A percentile compares a stretch with the other conserved stretches of the same genome.
These are phyloP conservation scores for Sebastiscus albofasciatus DNA, from an alignment of 2,797 vertebrate genomes.

Conservation along the genomic window DNA sequence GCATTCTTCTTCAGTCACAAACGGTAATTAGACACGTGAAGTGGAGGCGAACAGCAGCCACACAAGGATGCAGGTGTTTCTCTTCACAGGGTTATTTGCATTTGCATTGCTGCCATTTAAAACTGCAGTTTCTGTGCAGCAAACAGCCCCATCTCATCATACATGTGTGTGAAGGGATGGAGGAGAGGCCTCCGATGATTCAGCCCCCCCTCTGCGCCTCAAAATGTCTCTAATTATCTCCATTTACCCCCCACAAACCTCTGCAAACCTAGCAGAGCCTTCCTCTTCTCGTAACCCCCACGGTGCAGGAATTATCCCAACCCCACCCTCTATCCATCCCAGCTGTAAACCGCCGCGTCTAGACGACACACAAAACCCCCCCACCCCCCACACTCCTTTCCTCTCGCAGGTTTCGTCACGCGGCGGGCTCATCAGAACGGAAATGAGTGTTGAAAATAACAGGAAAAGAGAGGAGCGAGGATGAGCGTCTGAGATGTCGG, in stretches of 20 bases:
- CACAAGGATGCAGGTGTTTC: slow-evolving; percentile 60
- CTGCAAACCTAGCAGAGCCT: slow-evolving; percentile 19
- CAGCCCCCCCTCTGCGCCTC: slow-evolving; percentile 26
- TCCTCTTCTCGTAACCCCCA: slow-evolving; percentile 4
- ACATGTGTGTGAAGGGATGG: not conserved
- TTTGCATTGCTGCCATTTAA: slow-evolving; percentile 39
- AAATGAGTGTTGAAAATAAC: slow-evolving; percentile 51
- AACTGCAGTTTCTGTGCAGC: not conserved
- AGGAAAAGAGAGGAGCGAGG: slow-evolving; percentile 35
- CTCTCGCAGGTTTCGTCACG: slow-evolving; percentile 32
- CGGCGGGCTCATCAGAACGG: slow-evolving; percentile 48
- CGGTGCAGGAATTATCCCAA: slow-evolving; percentile 20
- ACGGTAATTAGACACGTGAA: slow-evolving; percentile 44
- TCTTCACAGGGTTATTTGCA: slow-evolving; percentile 24
- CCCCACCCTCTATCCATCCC: slow-evolving; percentile 14
- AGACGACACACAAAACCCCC: slow-evolving; percentile 8
- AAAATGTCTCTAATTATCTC: slow-evolving; percentile 64
- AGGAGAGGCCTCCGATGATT: slow-evolving; percentile 20
- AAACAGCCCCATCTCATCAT: not conserved
- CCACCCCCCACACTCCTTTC: not conserved
- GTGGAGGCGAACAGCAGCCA: not conserved
- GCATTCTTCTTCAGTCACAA: slow-evolving; percentile 45
- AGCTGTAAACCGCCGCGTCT: slow-evolving; percentile 15
- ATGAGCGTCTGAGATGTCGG: slow-evolving; percentile 23
- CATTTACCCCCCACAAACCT: slow-evolving; percentile 57